Percentiles rank a stretch among this genome's conserved stretches.
phyloP scores from a whole-genome alignment of 2,797 vertebrate species.

The Sebastes iracundus region DNA sequence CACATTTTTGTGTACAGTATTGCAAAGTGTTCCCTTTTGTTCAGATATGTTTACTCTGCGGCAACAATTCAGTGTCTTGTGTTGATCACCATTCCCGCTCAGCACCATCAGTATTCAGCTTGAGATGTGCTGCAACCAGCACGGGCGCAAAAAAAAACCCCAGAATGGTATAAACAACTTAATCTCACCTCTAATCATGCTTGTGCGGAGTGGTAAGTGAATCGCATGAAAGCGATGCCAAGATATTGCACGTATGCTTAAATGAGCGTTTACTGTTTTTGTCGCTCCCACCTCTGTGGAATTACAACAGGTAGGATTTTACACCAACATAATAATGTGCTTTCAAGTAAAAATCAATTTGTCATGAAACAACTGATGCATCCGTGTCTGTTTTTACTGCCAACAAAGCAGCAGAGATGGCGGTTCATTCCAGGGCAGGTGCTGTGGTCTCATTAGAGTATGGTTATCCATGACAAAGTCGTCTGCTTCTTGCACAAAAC shows the following conservation, averaged over 20 bases:
- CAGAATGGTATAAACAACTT: slow-evolving; percentile 75
- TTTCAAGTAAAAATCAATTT: slow-evolving; percentile 71
- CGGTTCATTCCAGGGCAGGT: slow-evolving; percentile 46
- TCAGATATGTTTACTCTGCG: slow-evolving; percentile 38
- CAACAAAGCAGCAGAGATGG: slow-evolving; percentile 39
- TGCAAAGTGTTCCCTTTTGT: neutral
- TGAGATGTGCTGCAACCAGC: slow-evolving; percentile 54
- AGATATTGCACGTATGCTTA: slow-evolving; percentile 51
- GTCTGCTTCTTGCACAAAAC: slow-evolving; percentile 36
- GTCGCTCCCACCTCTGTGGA: slow-evolving; percentile 43
- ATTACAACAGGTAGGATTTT: slow-evolving; percentile 65
- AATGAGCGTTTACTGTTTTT: slow-evolving; percentile 52
- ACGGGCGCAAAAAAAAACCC: slow-evolving; percentile 37
- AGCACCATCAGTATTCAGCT: slow-evolving; percentile 67
- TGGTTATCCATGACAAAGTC: slow-evolving; percentile 59
- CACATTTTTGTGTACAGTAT: too few relatives aligned
- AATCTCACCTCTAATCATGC: slow-evolving; percentile 77
- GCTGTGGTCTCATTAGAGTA: slow-evolving; percentile 62
- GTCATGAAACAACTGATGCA: slow-evolving; percentile 60
- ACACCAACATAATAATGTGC: slow-evolving; percentile 46
- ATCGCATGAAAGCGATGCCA: slow-evolving; percentile 63
- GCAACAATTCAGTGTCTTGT: slow-evolving; percentile 35
- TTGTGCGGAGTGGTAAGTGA: slow-evolving; percentile 53
- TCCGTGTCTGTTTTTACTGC: slow-evolving; percentile 34
- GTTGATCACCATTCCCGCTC: slow-evolving; percentile 48